phyloP scores from a whole-genome alignment of 1,140 invertebrate species.

The Ptiloglossa arizonensis region DNA sequence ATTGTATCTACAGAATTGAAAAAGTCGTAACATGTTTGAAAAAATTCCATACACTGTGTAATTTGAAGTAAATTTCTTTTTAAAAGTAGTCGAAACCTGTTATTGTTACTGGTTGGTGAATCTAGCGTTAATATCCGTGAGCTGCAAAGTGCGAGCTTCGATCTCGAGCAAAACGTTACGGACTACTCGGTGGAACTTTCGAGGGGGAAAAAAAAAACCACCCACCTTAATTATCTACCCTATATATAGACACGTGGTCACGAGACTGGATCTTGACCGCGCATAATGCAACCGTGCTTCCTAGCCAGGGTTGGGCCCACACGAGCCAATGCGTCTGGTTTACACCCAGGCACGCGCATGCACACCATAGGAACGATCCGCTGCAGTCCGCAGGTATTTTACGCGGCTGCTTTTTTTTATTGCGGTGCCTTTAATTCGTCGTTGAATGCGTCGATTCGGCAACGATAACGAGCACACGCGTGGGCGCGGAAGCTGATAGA shows the following conservation, averaged over 20 bases:
- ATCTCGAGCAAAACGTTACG: too few relatives aligned
- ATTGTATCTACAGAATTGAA: too few relatives aligned
- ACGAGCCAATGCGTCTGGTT: conserved; percentile 25
- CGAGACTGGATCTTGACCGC: conserved; percentile 19
- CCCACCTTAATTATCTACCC: background rate
- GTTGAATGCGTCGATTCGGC: too few relatives aligned
- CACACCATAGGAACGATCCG: background rate
- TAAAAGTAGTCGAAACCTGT: too few relatives aligned
- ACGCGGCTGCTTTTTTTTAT: background rate
- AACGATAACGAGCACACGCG: background rate
- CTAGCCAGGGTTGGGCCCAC: conserved; percentile 32
- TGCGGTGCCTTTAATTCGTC: background rate
- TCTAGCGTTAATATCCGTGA: too few relatives aligned
- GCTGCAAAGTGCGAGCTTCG: too few relatives aligned
- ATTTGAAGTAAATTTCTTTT: too few relatives aligned
- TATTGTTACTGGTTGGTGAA: too few relatives aligned
- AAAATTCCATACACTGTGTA: too few relatives aligned
- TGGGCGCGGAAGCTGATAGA: background rate
- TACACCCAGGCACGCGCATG: conserved; percentile 6
- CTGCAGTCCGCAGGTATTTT: background rate
- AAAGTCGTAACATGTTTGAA: too few relatives aligned
- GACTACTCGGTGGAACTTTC: too few relatives aligned
- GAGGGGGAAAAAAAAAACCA: background rate
- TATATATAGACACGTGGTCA: background rate
- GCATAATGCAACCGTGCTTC: conserved; percentile 29